Base-by-base conservation (phyloP, 92 coral and sea anemone genomes). In the Palythoa caribaeorum region DNA sequence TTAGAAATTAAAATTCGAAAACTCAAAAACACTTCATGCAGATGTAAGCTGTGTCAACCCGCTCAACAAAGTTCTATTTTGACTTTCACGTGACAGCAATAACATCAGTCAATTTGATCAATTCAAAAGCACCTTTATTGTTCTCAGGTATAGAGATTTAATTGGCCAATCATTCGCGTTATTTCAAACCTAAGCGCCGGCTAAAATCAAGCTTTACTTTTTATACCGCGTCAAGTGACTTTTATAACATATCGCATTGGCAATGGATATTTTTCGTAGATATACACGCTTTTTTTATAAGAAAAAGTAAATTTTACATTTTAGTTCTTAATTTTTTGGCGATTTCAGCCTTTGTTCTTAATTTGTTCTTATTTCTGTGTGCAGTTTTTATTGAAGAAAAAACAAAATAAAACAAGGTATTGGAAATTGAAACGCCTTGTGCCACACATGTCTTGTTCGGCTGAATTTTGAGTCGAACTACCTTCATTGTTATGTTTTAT, bases 31-130 rank as follows among this genome's bases (percentile, higher is more conserved):
- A 10, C 52, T 54, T 5, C 5, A 1, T 44, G 5, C 50, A 44
- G 6, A n/a, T 20, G 39, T 28, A 65, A 47, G 86, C 86, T 66
- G 86, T 81, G 86, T 81, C 73, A 81, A 81, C 63, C 60, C 44
- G 8, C 39, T 69, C 14, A 28, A 47, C 28, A 47, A 68, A 66
- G 5, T 50, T 35, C 48, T 19, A 21, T 37, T 63, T 80, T 80
- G 62, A 80, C 39, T 21, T 68, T 63, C 60, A 81, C 54, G 84
- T 79, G 84, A 79, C 68, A n/a, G 39, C 12, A 78, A 40, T 44
- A 20, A 65, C 37, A 28, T 36, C 28, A 65, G 37, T 54, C 57
- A 2, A 13, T 65, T 48, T 37, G 53, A 11, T 17, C 40, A 47
- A 28, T 12, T 17, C 40, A 38, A 44, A 38, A 9, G 21, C 19